Conservation (phyloP, 2,113 vertebrate species). For the Psephotus haematonotus region DNA sequence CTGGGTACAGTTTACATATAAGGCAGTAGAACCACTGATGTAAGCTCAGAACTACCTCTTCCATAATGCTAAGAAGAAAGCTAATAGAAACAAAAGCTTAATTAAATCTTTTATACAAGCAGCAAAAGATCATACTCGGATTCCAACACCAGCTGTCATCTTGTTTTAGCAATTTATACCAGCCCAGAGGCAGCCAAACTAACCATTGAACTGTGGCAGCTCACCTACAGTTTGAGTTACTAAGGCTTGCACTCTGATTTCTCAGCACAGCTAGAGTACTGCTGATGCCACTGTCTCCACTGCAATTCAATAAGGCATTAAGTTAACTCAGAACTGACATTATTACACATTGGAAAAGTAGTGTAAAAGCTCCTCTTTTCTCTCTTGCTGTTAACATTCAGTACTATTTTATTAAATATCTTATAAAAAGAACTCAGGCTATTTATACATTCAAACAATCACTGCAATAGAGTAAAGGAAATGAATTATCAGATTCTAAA, state of each 20-base stretch:
- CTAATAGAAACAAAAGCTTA: slow-evolving; percentile 3
- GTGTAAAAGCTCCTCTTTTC: slow-evolving; percentile 74
- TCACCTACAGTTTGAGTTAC: not conserved
- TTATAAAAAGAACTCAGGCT: slow-evolving; percentile 70
- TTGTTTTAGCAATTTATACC: slow-evolving; percentile 21
- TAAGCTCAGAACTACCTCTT: slow-evolving; percentile 28
- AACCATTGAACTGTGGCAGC: slow-evolving; percentile 31
- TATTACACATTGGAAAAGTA: slow-evolving; percentile 69
- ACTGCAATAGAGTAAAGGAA: slow-evolving; percentile 62
- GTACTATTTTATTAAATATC: slow-evolving; percentile 73
- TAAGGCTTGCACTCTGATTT: slow-evolving; percentile 12
- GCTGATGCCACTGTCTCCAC: slow-evolving; percentile 7
- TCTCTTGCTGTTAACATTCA: slow-evolving; percentile 66
- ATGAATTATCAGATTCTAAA: slow-evolving; percentile 49
- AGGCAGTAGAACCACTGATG: slow-evolving; percentile 31
- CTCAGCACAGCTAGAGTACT: slow-evolving; percentile 37
- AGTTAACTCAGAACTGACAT: slow-evolving; percentile 57
- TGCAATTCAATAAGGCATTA: slow-evolving; percentile 74
- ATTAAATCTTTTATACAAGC: not conserved
- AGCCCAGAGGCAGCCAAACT: slow-evolving; percentile 40
- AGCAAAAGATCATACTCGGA: not conserved
- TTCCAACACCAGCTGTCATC: slow-evolving; percentile 45
- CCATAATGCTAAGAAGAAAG: not conserved
- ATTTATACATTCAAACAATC: slow-evolving; percentile 74
- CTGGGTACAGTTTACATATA: not conserved